Conservation (phyloP, 2,113 vertebrate species). For the Ictalurus punctatus region DNA sequence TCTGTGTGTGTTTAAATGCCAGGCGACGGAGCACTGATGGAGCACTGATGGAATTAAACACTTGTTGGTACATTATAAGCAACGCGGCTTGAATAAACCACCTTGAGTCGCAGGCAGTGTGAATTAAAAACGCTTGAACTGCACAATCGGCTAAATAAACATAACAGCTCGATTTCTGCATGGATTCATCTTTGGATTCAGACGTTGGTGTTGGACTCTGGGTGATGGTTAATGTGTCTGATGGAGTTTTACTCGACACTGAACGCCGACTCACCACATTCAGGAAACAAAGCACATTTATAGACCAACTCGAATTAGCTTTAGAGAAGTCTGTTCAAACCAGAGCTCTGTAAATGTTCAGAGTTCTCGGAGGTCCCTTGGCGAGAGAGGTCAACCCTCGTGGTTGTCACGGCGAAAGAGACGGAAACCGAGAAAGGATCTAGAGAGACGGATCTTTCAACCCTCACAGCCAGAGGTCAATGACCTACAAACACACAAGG, state of each 20-base stretch:
- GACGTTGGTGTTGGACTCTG: not conserved
- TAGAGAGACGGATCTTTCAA: constrained; percentile 19
- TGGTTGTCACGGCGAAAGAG: not conserved
- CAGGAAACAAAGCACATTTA: not conserved
- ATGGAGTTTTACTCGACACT: not conserved
- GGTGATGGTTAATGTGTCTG: not conserved
- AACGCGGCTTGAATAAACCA: not conserved
- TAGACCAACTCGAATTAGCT: not conserved
- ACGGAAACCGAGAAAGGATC: constrained; percentile 3
- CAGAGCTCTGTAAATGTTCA: not conserved
- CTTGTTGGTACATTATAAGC: not conserved
- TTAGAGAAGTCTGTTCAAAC: not conserved
- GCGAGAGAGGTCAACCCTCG: not conserved
- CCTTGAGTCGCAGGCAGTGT: not conserved
- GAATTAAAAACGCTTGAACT: not conserved
- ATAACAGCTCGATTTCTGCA: not conserved
- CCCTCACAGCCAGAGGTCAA: constrained; percentile 24
- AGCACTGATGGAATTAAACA: not conserved
- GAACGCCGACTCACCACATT: not conserved
- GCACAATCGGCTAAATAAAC: not conserved
- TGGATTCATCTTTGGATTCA: too few relatives aligned
- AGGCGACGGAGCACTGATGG: not conserved
- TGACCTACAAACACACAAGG: constrained; percentile 36
- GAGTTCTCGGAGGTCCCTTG: not conserved
- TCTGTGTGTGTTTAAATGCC: not conserved